Evolutionary conservation across 2,797 vertebrate species (phyloP), one percentile per base, ranked within the genome.

Genomic region (Staurois parvus): DNA sequence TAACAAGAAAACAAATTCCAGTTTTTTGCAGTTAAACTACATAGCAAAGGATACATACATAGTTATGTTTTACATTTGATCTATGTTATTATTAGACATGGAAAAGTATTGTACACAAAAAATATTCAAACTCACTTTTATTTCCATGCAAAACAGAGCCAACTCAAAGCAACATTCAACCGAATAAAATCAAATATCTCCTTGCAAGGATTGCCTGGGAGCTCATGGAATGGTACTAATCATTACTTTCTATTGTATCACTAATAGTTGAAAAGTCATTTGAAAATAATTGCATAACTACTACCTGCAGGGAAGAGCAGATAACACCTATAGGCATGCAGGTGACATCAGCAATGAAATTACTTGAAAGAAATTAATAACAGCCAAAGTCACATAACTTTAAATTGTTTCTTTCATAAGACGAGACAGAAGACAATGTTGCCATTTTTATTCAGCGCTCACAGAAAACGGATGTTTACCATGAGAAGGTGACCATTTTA

Each of bases 401-500:
- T 77, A 86, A 81, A 86, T 86, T 78, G 80, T 86, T 87, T 79
- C 75, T 79, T 83, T 83, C 70, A 83, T 74, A 79, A 79, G 48
- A 69, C 76, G 59, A n/a, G 17, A 29, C 40, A 37, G 74, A 83
- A 83, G 75, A 87, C 74, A 87, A 87, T 87, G 80, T 69, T 30
- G 69, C 40, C 72, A 87, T 83, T 87, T 87, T 83, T 78, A 87
- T 87, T 83, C 85, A 73, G 80, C 15, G 73, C 80, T 86, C 74
- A 83, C 73, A 87, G 69, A 73, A 19, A 77, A 30, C 34, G 68
- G 72, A 86, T 86, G 85, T 76, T 86, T 75, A 86, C 85, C 48
- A 83, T 67, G 48, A 75, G 69, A 87, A 87, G 85, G 85, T 87
- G 85, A 87, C 75, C 85, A 87, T 87, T 87, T 87, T 87, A 87